Conservation (phyloP, 2,888 invertebrate genomes). For the Drosophila diplacantha region DNA sequence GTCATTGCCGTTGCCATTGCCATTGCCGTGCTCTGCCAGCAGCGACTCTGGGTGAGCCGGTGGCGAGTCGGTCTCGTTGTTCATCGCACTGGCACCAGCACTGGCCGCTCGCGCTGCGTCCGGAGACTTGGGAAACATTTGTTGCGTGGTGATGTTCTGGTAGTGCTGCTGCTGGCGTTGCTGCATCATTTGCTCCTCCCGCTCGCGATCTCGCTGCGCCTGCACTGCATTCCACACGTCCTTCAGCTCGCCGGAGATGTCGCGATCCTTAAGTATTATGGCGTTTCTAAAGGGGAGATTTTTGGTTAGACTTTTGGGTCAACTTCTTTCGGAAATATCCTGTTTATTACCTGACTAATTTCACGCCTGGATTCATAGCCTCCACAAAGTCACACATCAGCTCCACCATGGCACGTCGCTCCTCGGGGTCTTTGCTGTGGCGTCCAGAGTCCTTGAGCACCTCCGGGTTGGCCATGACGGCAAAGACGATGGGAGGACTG, state of each 20-base stretch:
- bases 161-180: conserved; percentile 76
- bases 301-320: background rate
- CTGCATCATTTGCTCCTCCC: conserved; percentile 76
- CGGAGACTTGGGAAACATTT: conserved; percentile 74
- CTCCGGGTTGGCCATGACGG: conserved; percentile 86
- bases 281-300: conserved; percentile 75
- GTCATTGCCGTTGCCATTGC: conserved; percentile 50
- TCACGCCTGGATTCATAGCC: conserved; percentile 84
- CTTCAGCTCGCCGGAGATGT: conserved; percentile 85
- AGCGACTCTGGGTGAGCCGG: conserved; percentile 53
- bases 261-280: conserved; percentile 82
- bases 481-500: conserved; percentile 83
- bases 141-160: conserved; percentile 74
- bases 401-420: conserved; percentile 83
- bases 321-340: background rate
- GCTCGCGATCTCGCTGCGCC: conserved; percentile 77
- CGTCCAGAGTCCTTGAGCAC: conserved; percentile 84
- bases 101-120: conserved; percentile 55
- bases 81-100: conserved; percentile 42
- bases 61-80: conserved; percentile 39
- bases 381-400: conserved; percentile 85
- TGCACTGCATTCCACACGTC: conserved; percentile 87
- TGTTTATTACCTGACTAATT: conserved; percentile 79
- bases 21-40: conserved; percentile 49
- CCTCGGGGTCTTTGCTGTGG: conserved; percentile 83